A percentile compares a stretch with the other conserved stretches of the same genome.
Conservation (phyloP, 2,888 invertebrate genomes). For the Andrena bucephala region DNA sequence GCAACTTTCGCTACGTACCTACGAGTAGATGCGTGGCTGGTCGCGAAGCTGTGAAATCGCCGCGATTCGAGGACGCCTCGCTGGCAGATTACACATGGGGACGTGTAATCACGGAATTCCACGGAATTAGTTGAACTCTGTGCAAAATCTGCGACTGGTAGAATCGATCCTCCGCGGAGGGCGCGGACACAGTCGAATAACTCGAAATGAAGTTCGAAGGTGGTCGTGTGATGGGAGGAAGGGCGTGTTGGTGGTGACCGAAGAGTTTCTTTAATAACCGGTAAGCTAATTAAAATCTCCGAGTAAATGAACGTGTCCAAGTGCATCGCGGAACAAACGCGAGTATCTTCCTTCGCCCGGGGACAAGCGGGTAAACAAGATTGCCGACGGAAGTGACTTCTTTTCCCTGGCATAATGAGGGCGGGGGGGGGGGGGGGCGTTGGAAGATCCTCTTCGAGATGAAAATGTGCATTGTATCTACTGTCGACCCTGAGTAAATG, state of each 20-base stretch:
- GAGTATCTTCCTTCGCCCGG: background rate
- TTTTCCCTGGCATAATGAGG: background rate
- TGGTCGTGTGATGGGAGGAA: background rate
- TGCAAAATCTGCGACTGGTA: constrained; percentile 18
- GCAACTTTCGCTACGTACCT: constrained; percentile 13
- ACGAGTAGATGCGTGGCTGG: constrained; percentile 38
- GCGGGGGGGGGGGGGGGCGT: too few relatives aligned
- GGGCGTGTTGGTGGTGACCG: background rate
- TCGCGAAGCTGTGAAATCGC: constrained; percentile 66
- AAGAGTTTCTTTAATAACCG: constrained; percentile 24
- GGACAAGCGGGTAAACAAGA: constrained; percentile 10
- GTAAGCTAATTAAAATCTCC: constrained; percentile 35
- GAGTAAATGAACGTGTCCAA: background rate
- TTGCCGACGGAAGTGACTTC: background rate
- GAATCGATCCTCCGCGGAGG: constrained; percentile 5
- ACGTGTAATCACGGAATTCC: constrained; percentile 66
- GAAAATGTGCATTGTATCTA: constrained; percentile 1
- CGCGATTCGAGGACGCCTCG: constrained; percentile 53
- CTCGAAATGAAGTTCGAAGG: background rate
- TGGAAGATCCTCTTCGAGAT: background rate
- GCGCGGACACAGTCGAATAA: background rate
- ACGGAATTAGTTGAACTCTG: constrained; percentile 46
- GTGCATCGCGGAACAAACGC: constrained; percentile 4
- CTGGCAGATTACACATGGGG: constrained; percentile 21
- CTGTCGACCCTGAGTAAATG: background rate